phyloP scores from a whole-genome alignment of 2,113 vertebrate genomes.

The Trogon melanurus region DNA sequence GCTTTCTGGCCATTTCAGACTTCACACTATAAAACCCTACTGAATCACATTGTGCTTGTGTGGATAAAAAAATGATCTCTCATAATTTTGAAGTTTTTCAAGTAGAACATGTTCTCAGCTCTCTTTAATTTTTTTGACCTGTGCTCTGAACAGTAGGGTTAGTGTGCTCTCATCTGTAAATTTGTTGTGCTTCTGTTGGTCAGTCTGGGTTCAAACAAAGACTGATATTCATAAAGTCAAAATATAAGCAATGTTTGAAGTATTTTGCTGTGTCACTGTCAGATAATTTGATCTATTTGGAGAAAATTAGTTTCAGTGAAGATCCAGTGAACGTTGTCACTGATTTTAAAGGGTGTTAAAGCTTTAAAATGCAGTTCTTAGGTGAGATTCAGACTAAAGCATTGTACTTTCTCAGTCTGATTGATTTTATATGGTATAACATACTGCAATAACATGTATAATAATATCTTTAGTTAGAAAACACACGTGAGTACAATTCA shows the following conservation, averaged over 20 bases:
- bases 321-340: background rate
- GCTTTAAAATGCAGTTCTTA: background rate
- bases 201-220: background rate
- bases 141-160: background rate
- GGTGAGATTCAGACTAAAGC: background rate
- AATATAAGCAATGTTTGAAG: background rate
- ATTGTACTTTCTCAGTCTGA: background rate
- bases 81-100: background rate
- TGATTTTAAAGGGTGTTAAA: background rate
- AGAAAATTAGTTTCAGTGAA: background rate
- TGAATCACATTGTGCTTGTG: background rate
- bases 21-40: background rate
- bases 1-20: background rate
- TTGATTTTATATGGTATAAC: background rate
- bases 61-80: background rate
- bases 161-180: background rate
- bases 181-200: background rate
- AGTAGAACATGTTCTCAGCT: background rate
- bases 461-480: background rate
- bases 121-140: background rate
- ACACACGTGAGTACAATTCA: background rate
- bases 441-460: background rate
- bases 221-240: background rate
- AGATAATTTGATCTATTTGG: background rate
- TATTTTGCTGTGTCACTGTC: background rate